Evolutionary conservation across 2,113 vertebrate species (phyloP), one percentile per base, ranked within the genome.

Genomic region (Natator depressus): DNA sequence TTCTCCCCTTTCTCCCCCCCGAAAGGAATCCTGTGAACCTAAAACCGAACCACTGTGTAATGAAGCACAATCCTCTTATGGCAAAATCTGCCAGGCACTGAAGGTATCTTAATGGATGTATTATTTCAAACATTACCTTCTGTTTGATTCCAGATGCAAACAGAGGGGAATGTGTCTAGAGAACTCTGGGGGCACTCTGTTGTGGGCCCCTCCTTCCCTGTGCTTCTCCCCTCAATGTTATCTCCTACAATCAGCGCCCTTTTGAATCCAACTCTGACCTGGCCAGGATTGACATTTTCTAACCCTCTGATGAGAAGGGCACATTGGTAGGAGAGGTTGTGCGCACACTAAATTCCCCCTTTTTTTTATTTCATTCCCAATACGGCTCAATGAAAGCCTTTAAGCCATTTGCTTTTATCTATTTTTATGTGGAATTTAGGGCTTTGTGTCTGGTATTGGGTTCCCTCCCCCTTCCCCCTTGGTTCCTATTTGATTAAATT

Each of bases 401-500:
- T 97, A 98, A 98, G 96, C 96, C 93, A 96, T 84, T 55, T n/a
- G 96, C 95, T 98, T 98, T 97, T 97, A 97, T 98, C 97, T 98
- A 96, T 98, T 98, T 98, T 98, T 97, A 98, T 97, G 94, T 84
- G 93, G 97, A 98, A 97, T 98, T 98, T 98, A 97, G 96, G 96
- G 97, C 97, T 98, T 98, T 98, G 82, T 92, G 59, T 88, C 81
- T 79, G 59, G 46, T 80, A 78, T 62, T 93, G 92, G 93, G 91
- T 97, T 97, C 92, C 83, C 65, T 89, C 91, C 96, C 97, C 96
- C 97, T 96, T 97, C 96, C 87, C 82, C 27, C 75, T 89, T 85
- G 51, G 51, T 84, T 94, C 84, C 59, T 91, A 80, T 97, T 93
- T 94, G 93, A 96, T 85, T 96, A 97, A 97, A 98, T 98, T 98